Evolutionary conservation across 1,140 invertebrate genomes (phyloP), one percentile per base, ranked within the genome.

Genomic region (Listronotus oregonensis): DNA sequence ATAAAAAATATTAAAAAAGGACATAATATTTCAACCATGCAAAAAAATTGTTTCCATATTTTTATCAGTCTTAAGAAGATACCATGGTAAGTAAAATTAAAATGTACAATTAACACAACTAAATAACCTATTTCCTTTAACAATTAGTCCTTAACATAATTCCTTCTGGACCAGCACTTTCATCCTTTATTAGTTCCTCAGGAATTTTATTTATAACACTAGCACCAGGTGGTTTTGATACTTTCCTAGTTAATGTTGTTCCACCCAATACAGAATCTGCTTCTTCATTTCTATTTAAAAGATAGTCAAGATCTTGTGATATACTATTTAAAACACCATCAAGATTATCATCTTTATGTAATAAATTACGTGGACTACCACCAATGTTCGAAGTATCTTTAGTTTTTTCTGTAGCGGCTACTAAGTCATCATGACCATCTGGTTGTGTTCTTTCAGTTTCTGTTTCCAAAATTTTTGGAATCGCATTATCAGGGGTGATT

Each of bases 251-350:
- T 17, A 60, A 14, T 9, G 66, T 65, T 31, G 61, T 56, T 7
- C 32, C 18, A 12, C 32, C 31, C 47, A 60, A 10, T 10, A 50
- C 39, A 12, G 61, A 31, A 11, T 59, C 68, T 9, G 32, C 31
- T 11, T 59, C 66, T 2, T 68, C 71, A 11, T 58, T 69, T 50
- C 67, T 67, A 44, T 78, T 77, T 46, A 78, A 66, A 56, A 78
- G 64, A 62, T 77, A 78, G 50, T 78, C 74, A 9, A 78, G 60
- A 69, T 78, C 76, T 31, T 76, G 76, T 27, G 72, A 72, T 46
- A 78, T 78, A 59, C 74, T 73, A 55, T 75, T 73, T 63, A 78
- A 66, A 64, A 78, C 75, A 4, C 73, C 75, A 56, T 76, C 75
- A 11, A 78, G 60, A 55, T 74, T 74, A 59, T 76, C 74, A 4